Conservation (phyloP, 2,797 vertebrate genomes). For the Urocyon cinereoargenteus region DNA sequence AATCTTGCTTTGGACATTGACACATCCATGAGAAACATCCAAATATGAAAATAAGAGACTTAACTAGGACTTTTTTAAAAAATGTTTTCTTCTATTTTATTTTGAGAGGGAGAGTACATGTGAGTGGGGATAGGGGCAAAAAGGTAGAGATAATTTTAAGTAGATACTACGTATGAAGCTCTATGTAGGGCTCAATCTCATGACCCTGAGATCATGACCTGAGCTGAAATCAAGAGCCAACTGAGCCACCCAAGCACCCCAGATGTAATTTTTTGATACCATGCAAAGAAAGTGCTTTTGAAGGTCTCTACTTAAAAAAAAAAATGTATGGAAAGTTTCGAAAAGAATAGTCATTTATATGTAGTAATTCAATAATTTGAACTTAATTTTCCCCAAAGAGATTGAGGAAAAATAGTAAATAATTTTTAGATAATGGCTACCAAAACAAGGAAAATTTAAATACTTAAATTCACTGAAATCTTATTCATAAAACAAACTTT, state of each 20-base stretch:
- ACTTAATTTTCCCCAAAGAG: not conserved
- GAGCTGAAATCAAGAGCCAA: not conserved
- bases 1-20: conserved; percentile 26
- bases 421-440: not conserved
- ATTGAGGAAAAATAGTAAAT: not conserved
- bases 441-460: conserved; percentile 47
- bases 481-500: conserved; percentile 42
- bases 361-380: not conserved
- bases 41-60: not conserved
- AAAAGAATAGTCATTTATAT: not conserved
- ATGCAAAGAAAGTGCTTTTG: not conserved
- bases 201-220: not conserved
- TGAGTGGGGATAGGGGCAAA: not conserved
- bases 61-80: not conserved
- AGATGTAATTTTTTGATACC: not conserved
- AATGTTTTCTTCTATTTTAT: not conserved
- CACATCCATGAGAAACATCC: not conserved
- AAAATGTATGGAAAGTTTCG: not conserved
- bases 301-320: not conserved
- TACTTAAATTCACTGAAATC: conserved; percentile 6
- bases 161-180: not conserved
- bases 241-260: not conserved
- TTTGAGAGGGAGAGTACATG: not conserved
- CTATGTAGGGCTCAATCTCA: not conserved
- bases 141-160: not conserved